Evolutionary conservation across 2,113 vertebrate species (phyloP).

Genomic region (Bungarus multicinctus): DNA sequence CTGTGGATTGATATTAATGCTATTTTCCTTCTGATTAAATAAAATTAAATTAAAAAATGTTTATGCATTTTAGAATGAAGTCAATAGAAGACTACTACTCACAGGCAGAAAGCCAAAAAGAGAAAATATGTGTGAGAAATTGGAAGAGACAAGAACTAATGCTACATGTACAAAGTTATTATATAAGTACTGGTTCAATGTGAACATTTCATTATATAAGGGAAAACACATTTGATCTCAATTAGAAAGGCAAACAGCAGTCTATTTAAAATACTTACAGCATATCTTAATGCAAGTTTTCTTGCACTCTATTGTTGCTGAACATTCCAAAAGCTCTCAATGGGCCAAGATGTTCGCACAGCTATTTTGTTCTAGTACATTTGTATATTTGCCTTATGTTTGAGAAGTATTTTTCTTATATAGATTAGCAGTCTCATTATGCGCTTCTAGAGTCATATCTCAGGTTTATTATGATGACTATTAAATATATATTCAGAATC

Average conservation of each 20-base stretch:
- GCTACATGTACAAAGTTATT: background rate
- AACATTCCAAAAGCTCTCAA: background rate
- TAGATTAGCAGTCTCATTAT: background rate
- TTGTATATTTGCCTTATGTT: background rate
- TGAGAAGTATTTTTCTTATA: background rate
- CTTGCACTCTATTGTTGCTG: background rate
- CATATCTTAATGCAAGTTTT: fast-evolving
- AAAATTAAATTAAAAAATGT: conserved; percentile 10
- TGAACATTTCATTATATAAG: background rate
- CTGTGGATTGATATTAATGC: background rate
- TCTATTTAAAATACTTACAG: background rate
- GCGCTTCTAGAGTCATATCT: background rate
- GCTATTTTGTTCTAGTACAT: background rate
- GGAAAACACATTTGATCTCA: background rate
- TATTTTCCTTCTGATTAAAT: conserved; percentile 6
- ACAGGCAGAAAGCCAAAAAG: conserved; percentile 32
- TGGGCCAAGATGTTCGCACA: background rate
- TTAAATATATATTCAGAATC: background rate
- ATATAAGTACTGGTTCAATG: background rate
- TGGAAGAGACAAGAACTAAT: background rate
- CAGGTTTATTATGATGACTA: background rate
- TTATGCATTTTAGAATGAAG: conserved; percentile 9
- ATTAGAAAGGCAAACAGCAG: background rate
- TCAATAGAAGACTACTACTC: background rate
- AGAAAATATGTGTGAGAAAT: background rate